Conservation (phyloP, 2,888 invertebrate genomes). For the Sepioteuthis lessoniana region DNA sequence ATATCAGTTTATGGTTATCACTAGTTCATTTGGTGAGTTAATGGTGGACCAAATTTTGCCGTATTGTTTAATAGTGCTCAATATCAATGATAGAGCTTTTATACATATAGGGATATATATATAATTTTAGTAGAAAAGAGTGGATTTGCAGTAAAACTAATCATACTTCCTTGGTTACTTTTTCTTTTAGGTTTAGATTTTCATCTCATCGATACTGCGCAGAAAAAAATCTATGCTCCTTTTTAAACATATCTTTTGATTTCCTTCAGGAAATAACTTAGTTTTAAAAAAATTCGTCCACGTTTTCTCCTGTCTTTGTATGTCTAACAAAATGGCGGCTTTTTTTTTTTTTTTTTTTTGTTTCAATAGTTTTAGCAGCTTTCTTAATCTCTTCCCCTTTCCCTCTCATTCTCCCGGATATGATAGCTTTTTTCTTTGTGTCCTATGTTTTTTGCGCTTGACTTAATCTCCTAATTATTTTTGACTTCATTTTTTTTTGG, state of each 20-base stretch:
- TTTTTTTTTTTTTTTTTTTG: background rate
- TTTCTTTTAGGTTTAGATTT: background rate
- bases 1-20: too few species aligned
- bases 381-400: background rate
- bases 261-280: background rate
- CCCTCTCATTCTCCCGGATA: background rate
- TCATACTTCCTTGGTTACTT: too few species aligned
- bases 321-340: conserved; percentile 40
- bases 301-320: background rate
- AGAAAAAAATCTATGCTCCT: background rate
- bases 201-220: background rate
- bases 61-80: too few species aligned
- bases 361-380: background rate
- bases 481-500: background rate
- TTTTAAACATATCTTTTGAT: too few species aligned
- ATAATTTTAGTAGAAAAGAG: too few species aligned
- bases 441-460: background rate
- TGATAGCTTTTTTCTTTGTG: background rate
- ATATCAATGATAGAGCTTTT: too few species aligned
- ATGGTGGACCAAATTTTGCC: too few species aligned
- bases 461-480: background rate
- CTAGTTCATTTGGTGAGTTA: too few species aligned
- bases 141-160: too few species aligned
- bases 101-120: too few species aligned
- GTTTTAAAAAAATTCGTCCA: background rate